A percentile compares a stretch with the other conserved stretches of the same genome.
phyloP scores from a whole-genome alignment of 2,113 vertebrate species.

The Eleginops maclovinus region DNA sequence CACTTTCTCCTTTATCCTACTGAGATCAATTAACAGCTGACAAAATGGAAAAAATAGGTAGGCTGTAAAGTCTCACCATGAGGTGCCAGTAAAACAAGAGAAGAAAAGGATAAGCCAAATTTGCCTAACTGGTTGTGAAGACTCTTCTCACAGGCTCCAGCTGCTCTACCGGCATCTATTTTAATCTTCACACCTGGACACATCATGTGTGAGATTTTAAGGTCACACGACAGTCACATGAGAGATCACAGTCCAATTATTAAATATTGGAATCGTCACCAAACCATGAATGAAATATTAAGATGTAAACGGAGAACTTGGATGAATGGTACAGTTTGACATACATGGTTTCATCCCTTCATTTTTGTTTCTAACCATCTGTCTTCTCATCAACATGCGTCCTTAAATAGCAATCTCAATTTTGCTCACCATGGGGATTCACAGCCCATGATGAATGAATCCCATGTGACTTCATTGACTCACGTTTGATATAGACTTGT shows the following conservation, averaged over 20 bases:
- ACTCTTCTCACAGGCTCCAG: background rate
- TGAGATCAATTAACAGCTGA: conserved; percentile 26
- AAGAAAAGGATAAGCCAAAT: background rate
- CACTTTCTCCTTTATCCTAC: background rate
- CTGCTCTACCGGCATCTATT: conserved; percentile 3
- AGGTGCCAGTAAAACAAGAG: background rate
- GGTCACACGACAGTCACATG: background rate
- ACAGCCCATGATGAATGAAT: background rate
- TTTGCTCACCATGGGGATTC: background rate
- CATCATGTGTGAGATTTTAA: background rate
- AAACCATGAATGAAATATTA: background rate
- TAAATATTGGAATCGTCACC: background rate
- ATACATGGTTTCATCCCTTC: background rate
- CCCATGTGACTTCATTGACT: conserved; percentile 11
- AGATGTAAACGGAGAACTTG: background rate
- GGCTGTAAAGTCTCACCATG: background rate
- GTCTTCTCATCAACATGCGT: background rate
- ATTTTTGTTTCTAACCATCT: conserved; percentile 2
- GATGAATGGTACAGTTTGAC: conserved; percentile 2
- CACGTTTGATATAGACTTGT: background rate
- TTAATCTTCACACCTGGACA: background rate
- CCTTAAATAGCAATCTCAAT: background rate
- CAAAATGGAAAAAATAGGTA: conserved; percentile 6
- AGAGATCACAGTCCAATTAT: background rate
- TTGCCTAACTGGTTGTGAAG: background rate